Percentiles rank a stretch among this genome's conserved stretches.
Evolutionary conservation across 2,888 invertebrate species (phyloP).

Genomic region (Brachynemurus nebulosus): DNA sequence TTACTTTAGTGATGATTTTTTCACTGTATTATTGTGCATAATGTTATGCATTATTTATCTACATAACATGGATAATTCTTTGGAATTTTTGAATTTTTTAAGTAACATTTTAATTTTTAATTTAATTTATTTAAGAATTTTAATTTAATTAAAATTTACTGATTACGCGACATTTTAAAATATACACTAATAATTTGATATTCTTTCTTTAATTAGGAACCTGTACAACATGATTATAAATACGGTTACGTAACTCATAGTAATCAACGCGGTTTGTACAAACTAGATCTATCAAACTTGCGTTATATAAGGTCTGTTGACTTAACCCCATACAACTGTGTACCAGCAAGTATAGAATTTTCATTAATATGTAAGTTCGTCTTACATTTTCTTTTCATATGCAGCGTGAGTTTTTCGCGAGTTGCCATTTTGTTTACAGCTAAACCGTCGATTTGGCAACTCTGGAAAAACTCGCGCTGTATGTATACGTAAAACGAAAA

Average conservation of each 20-base stretch:
- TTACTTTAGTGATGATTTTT: too few relatives aligned
- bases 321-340: constrained; percentile 56
- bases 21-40: too few relatives aligned
- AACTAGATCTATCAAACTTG: constrained; percentile 55
- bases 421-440: too few relatives aligned
- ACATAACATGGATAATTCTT: too few relatives aligned
- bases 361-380: constrained; percentile 51
- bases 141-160: not conserved
- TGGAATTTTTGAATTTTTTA: too few relatives aligned
- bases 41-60: too few relatives aligned
- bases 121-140: not conserved
- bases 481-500: too few relatives aligned
- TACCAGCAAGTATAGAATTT: constrained; percentile 53
- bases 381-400: not conserved
- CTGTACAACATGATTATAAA: constrained; percentile 41
- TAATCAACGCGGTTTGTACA: constrained; percentile 56
- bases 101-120: too few relatives aligned
- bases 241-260: constrained; percentile 63
- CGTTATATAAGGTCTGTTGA: constrained; percentile 57
- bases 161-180: too few relatives aligned
- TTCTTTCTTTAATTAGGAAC: constrained; percentile 39
- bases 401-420: not conserved
- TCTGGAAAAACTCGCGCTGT: too few relatives aligned
- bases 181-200: too few relatives aligned
- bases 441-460: too few relatives aligned